Percentiles rank a stretch among this genome's conserved stretches.
phyloP scores from a whole-genome alignment of 2,113 vertebrate species.

The Tychaedon coryphoeus region DNA sequence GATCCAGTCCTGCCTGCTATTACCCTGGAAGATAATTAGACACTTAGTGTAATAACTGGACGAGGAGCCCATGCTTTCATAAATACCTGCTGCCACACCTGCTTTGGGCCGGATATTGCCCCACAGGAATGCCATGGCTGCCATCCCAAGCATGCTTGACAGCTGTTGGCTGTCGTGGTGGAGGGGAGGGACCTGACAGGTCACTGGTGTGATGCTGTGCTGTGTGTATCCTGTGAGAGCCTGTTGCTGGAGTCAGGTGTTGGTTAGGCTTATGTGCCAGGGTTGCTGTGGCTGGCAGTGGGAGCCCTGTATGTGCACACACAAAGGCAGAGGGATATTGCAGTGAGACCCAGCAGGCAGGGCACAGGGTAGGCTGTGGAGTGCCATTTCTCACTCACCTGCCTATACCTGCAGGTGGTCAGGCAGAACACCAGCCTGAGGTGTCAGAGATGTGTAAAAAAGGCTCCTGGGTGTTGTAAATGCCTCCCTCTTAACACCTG shows the following conservation, averaged over 20 bases:
- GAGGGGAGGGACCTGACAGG: not conserved
- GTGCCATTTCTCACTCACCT: not conserved
- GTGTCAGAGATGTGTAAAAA: not conserved
- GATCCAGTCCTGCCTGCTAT: conserved; percentile 18
- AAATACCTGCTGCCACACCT: conserved; percentile 10
- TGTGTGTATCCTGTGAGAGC: not conserved
- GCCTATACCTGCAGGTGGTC: not conserved
- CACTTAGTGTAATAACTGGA: not conserved
- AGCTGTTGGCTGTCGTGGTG: rapidly evolving
- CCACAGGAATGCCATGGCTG: not conserved
- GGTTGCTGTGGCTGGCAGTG: not conserved
- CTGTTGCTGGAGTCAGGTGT: rapidly evolving
- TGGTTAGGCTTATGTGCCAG: not conserved
- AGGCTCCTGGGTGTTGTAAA: not conserved
- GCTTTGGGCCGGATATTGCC: conserved; percentile 21
- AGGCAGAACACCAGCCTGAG: not conserved
- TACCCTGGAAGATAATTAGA: conserved; percentile 39
- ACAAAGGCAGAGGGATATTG: not conserved
- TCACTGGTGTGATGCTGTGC: not conserved
- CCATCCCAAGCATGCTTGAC: not conserved
- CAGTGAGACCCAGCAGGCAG: rapidly evolving
- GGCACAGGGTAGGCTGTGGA: not conserved
- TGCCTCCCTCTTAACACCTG: not conserved
- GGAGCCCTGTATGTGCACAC: rapidly evolving
- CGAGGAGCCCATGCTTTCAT: not conserved